Evolutionary conservation across 2,888 invertebrate genomes (phyloP), one percentile per base, ranked within the genome.

Genomic region (Meliscaeva auricollis): DNA sequence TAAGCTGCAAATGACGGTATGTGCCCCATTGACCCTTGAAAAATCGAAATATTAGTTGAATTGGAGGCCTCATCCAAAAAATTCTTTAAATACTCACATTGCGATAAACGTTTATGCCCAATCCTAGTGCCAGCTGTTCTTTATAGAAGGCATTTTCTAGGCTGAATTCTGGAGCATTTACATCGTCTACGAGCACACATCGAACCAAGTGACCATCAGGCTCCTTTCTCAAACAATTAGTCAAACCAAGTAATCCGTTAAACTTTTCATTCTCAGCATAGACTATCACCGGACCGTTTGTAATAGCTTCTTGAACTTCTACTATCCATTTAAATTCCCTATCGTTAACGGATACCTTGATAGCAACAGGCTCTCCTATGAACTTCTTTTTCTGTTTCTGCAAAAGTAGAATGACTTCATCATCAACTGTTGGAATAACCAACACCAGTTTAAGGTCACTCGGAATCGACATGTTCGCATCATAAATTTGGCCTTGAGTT

Each of bases 201-300:
- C 93, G 93, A 0, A 95, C 92, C 0, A 94, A 90, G 87, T 94
- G 94, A 58, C 96, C 96, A 87, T 96, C 96, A 0, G 96, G 95
- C 90, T 98, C 98, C 88, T 94, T 95, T 78, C 96, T 94, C 32
- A 99, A 91, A 91, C 98, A 98, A 89, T 98, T 98, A 0, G 97
- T 94, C 70, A 98, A 92, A n/a, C 99, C 99, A 22, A 98, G 90
- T 0, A 98, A 93, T 13, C 99, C 99, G 90, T 94, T 96, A 7
- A 95, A 92, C 2, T 93, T 93, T 73, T 96, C 95, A 87, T 94
- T 94, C 90, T 95, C 94, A 1, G 95, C 93, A 17, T 96, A 94
- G 0, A 98, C 90, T 0, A 96, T 92, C 1, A 96, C 89, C 0
- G 89, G 76, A 11, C 87, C 89, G 56, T 89, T 90, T 22, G 79